phyloP scores from a whole-genome alignment of 2,888 invertebrate genomes.

The Hoplodrina ambigua region DNA sequence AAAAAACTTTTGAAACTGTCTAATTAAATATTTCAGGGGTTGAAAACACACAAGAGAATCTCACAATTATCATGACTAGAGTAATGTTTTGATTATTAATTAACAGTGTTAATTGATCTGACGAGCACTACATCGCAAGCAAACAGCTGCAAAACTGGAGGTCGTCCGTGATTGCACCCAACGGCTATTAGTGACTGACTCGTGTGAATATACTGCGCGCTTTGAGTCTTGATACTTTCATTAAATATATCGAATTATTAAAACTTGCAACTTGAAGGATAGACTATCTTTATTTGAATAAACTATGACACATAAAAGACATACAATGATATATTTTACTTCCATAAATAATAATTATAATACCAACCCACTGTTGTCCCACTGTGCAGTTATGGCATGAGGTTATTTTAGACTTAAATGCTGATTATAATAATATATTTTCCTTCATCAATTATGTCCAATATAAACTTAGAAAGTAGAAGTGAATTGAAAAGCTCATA shows the following conservation, averaged over 20 bases:
- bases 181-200: conserved; percentile 80
- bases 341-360: too few relatives aligned
- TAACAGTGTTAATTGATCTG: conserved; percentile 67
- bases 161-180: conserved; percentile 83
- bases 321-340: too few relatives aligned
- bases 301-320: too few relatives aligned
- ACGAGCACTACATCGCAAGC: conserved; percentile 66
- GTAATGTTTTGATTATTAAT: conserved; percentile 60
- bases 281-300: too few relatives aligned
- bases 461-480: too few relatives aligned
- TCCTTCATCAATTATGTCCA: too few relatives aligned
- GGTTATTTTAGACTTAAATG: too few relatives aligned
- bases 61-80: conserved; percentile 8
- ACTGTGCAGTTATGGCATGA: too few relatives aligned
- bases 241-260: background rate
- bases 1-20: background rate
- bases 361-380: too few relatives aligned
- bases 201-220: conserved; percentile 72
- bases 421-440: too few relatives aligned
- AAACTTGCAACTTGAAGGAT: too few relatives aligned
- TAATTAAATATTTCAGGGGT: background rate
- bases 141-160: conserved; percentile 66
- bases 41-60: background rate
- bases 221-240: conserved; percentile 61
- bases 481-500: too few relatives aligned